These are phyloP conservation scores for Miichthys miiuy DNA, from an alignment of 2,797 vertebrate genomes.

Conservation along the genomic window DNA sequence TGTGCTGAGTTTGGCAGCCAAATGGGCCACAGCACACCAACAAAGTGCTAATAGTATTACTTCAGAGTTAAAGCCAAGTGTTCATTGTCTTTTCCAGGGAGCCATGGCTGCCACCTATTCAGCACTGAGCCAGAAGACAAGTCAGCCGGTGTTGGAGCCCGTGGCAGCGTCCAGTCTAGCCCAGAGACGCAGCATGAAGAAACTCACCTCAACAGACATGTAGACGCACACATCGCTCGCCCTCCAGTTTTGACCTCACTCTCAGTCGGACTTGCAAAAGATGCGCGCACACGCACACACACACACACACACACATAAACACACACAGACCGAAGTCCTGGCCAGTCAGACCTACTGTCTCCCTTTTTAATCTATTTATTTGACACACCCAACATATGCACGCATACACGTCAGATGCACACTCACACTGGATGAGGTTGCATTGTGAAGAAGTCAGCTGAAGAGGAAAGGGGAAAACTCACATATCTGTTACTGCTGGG, in stretches of 20 bases:
- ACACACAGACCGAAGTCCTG: constrained; percentile 58
- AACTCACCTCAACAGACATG: constrained; percentile 96
- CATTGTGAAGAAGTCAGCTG: constrained; percentile 60
- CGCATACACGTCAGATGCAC: constrained; percentile 37
- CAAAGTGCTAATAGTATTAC: no score
- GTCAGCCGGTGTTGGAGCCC: constrained; percentile 95
- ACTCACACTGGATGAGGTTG: constrained; percentile 62
- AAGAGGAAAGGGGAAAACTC: constrained; percentile 65
- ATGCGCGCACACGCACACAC: constrained; percentile 1
- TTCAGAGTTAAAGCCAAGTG: not conserved
- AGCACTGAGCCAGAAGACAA: constrained; percentile 94
- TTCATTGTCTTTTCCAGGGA: constrained; percentile 82
- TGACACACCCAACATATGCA: constrained; percentile 58
- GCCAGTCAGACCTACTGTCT: constrained; percentile 76
- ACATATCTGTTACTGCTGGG: constrained; percentile 80
- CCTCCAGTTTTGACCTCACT: constrained; percentile 65
- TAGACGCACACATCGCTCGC: constrained; percentile 78
- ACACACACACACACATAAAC: not conserved
- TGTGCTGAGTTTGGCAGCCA: not conserved
- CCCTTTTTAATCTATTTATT: constrained; percentile 77
- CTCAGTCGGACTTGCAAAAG: constrained; percentile 47
- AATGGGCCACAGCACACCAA: no score
- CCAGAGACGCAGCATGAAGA: constrained; percentile 98
- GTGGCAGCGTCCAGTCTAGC: constrained; percentile 97
- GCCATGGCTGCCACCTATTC: constrained; percentile 96